Conservation (phyloP, 2,113 vertebrate species). For the Dunckerocampus dactyliophorus region DNA sequence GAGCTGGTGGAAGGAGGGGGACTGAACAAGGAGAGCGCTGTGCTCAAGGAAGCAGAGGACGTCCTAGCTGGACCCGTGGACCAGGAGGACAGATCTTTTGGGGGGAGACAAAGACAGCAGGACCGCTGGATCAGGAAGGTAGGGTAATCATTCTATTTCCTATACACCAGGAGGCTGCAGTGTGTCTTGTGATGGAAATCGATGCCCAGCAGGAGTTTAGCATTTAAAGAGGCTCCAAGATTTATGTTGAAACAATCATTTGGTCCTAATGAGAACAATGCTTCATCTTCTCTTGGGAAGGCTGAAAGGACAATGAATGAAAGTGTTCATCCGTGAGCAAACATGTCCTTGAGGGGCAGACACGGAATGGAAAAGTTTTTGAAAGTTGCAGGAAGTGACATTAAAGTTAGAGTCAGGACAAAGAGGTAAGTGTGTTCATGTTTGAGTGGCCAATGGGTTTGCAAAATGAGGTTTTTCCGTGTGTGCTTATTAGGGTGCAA, state of each 20-base stretch:
- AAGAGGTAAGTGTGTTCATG: conserved; percentile 27
- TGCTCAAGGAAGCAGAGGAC: conserved; percentile 59
- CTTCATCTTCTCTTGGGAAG: background rate
- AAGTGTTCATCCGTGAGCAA: conserved; percentile 11
- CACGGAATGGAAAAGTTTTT: conserved; percentile 25
- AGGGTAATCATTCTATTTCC: conserved; percentile 27
- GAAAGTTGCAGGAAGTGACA: background rate
- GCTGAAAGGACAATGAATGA: conserved; percentile 25
- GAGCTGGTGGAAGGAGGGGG: conserved; percentile 59
- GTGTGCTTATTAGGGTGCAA: background rate
- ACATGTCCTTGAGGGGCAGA: background rate
- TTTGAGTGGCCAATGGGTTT: conserved; percentile 23
- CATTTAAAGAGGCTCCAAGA: background rate
- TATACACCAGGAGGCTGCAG: background rate
- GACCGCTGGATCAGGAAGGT: conserved; percentile 65
- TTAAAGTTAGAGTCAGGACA: conserved; percentile 18
- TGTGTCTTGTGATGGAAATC: background rate
- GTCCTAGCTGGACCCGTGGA: conserved; percentile 46
- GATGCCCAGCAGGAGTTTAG: background rate
- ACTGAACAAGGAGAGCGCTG: conserved; percentile 75
- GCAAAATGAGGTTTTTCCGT: conserved; percentile 17
- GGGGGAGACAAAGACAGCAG: conserved; percentile 51
- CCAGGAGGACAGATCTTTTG: conserved; percentile 29
- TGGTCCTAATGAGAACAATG: background rate
- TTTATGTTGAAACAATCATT: background rate